Evolutionary conservation across 2,113 vertebrate species (phyloP).

Genomic region (Hymenochirus boettgeri): DNA sequence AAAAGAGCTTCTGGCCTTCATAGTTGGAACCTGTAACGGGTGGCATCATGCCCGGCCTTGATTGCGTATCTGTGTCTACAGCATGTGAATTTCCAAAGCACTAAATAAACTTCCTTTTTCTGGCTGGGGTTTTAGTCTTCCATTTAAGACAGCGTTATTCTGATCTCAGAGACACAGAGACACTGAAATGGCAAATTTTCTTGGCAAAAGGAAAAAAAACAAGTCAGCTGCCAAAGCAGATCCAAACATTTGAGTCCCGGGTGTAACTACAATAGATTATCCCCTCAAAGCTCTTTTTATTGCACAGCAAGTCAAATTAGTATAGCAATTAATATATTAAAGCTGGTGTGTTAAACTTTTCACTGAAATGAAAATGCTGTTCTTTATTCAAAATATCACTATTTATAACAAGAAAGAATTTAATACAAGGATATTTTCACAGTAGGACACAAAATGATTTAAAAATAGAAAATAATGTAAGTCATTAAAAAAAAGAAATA

Average conservation of each 20-base stretch:
- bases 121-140: no score
- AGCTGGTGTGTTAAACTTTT: background rate
- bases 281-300: background rate
- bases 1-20: background rate
- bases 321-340: background rate
- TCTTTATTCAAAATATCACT: background rate
- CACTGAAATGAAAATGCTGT: background rate
- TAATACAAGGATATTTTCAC: background rate
- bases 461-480: no score
- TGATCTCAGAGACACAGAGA: background rate
- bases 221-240: background rate
- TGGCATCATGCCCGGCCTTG: background rate
- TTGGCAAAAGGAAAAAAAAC: background rate
- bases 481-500: no score
- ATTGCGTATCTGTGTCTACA: background rate
- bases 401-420: background rate
- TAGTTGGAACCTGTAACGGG: background rate
- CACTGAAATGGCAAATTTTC: background rate
- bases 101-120: no score
- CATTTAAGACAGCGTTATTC: background rate
- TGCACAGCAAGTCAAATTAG: conserved; percentile 3
- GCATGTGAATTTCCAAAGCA: background rate
- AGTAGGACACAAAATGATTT: no score
- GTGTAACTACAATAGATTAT: background rate
- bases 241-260: background rate